These are phyloP conservation scores for Gephyroberyx darwinii DNA, from an alignment of 2,797 vertebrate genomes.

Conservation along the genomic window DNA sequence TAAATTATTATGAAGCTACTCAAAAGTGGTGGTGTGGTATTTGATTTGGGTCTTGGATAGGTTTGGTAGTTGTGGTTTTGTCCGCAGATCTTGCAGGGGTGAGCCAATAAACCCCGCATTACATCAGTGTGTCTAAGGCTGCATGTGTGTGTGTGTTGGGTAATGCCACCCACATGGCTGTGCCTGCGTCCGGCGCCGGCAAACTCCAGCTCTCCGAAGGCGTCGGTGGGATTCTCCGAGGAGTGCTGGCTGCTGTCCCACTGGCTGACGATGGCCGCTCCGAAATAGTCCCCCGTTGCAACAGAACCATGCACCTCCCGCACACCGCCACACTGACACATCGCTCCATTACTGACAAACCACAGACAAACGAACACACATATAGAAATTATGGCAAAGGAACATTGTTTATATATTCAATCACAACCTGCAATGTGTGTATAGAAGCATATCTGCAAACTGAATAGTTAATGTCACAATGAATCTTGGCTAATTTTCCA, in stretches of 20 bases:
- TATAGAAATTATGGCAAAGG: not conserved
- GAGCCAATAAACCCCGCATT: too few relatives aligned
- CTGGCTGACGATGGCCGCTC: constrained; percentile 79
- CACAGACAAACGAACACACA: constrained; percentile 3
- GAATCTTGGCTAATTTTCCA: not conserved
- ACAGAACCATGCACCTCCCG: constrained; percentile 70
- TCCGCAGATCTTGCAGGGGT: too few relatives aligned
- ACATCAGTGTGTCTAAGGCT: too few relatives aligned
- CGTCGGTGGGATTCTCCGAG: constrained; percentile 85
- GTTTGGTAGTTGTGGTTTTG: too few relatives aligned
- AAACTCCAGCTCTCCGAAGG: constrained; percentile 87
- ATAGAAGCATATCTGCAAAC: not conserved
- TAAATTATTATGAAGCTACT: too few relatives aligned
- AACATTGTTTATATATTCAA: not conserved
- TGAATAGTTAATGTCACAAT: not conserved
- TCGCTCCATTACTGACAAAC: constrained; percentile 68
- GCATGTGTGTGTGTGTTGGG: not conserved
- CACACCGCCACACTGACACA: constrained; percentile 84
- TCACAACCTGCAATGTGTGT: not conserved
- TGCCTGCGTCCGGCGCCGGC: constrained; percentile 76
- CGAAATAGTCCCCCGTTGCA: constrained; percentile 80
- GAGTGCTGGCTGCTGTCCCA: constrained; percentile 85
- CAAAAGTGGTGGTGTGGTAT: too few relatives aligned
- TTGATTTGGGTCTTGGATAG: too few relatives aligned
- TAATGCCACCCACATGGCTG: constrained; percentile 78